A percentile compares a stretch with the other conserved stretches of the same genome.
Evolutionary conservation across 2,888 invertebrate genomes (phyloP).

Genomic region (Coelopa pilipes): DNA sequence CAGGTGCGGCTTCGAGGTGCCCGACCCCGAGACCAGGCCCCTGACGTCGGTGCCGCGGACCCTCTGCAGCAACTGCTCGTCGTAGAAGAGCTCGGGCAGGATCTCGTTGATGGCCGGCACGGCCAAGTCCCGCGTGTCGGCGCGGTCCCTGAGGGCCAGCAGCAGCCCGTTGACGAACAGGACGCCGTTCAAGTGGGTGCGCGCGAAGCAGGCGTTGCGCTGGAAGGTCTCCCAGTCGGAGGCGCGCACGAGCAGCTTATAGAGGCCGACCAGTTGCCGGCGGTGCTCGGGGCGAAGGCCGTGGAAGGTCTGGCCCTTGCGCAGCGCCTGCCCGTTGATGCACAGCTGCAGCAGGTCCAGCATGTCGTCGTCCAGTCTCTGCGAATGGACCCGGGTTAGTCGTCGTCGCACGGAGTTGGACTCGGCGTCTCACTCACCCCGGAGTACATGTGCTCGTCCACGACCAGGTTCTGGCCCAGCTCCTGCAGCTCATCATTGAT

Average conservation of each 20-base stretch:
- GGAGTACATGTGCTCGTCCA: conserved; percentile 10
- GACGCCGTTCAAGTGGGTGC: conserved; percentile 27
- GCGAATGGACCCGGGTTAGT: not conserved
- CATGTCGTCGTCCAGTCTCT: conserved; percentile 35
- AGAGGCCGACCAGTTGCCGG: conserved; percentile 29
- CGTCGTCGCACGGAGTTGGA: not conserved
- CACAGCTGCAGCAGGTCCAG: conserved; percentile 25
- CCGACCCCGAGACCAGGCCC: not conserved
- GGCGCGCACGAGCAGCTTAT: conserved; percentile 21
- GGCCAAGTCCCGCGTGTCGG: conserved; percentile 19
- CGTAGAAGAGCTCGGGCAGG: conserved; percentile 27
- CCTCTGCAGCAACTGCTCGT: conserved; percentile 11
- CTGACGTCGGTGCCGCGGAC: not conserved
- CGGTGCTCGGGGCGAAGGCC: not conserved
- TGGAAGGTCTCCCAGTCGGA: conserved; percentile 33
- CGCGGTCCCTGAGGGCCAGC: conserved; percentile 25
- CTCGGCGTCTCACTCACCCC: conserved; percentile 19
- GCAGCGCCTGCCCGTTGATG: conserved; percentile 15
- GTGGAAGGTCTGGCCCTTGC: conserved; percentile 15
- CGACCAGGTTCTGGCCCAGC: conserved; percentile 21
- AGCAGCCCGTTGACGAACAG: conserved; percentile 22
- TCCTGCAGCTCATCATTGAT: conserved; percentile 15
- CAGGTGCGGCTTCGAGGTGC: not conserved
- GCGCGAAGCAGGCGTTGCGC: conserved; percentile 29
- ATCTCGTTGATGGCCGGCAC: conserved; percentile 33